Evolutionary conservation across 2,797 vertebrate species (phyloP).

Genomic region (Eleutherodactylus coqui): DNA sequence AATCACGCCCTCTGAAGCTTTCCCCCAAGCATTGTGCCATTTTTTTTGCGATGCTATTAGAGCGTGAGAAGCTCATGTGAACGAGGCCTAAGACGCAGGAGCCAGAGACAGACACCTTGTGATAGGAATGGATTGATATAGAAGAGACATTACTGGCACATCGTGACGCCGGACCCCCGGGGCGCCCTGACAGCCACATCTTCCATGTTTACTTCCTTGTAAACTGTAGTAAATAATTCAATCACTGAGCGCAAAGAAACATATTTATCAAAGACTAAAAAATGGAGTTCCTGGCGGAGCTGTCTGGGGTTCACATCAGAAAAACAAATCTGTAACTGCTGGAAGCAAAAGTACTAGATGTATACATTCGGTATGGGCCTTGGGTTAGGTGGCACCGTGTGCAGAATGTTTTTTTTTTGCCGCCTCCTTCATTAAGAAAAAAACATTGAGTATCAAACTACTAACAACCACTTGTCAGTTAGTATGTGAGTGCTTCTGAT

Average conservation of each 20-base stretch:
- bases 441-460: too few relatives aligned
- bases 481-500: too few relatives aligned
- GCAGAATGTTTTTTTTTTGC: too few relatives aligned
- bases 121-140: background rate
- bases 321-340: background rate
- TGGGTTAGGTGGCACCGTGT: too few relatives aligned
- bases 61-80: too few relatives aligned
- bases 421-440: too few relatives aligned
- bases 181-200: background rate
- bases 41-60: too few relatives aligned
- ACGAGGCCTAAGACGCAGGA: background rate
- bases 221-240: conserved; percentile 10
- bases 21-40: too few relatives aligned
- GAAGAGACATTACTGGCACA: background rate
- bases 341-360: background rate
- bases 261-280: conserved; percentile 3
- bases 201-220: conserved; percentile 2
- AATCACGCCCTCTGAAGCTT: too few relatives aligned
- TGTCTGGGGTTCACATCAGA: background rate
- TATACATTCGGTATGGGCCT: too few relatives aligned
- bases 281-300: background rate
- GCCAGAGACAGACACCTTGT: background rate
- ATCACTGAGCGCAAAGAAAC: background rate
- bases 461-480: too few relatives aligned
- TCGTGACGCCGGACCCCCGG: background rate